Percentiles rank a stretch among this genome's conserved stretches.
Conservation (phyloP, 2,888 invertebrate species). For the Microctonus aethiopoides region DNA sequence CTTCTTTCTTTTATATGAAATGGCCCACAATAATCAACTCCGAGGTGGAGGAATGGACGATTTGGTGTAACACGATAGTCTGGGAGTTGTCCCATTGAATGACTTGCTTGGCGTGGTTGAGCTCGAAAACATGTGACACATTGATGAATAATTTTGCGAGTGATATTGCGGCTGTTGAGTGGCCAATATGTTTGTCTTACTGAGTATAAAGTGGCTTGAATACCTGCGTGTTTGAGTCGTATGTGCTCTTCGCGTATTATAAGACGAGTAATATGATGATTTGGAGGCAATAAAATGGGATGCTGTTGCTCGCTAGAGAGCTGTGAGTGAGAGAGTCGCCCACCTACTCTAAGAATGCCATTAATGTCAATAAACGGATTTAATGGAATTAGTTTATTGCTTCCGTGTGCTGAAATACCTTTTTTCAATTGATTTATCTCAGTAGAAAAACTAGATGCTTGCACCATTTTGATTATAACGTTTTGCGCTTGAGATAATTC, state of each 20-base stretch:
- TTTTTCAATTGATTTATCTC: too few species aligned
- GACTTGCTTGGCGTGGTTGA: constrained; percentile 4
- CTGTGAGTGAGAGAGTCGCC: constrained; percentile 44
- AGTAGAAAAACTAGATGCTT: too few species aligned
- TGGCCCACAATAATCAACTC: constrained; percentile 48
- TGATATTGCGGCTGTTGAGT: constrained; percentile 37
- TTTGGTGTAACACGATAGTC: not conserved
- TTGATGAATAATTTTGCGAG: constrained; percentile 34
- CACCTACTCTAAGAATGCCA: constrained; percentile 48
- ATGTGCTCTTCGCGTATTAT: constrained; percentile 44
- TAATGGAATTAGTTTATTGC: too few species aligned
- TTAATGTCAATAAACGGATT: constrained; percentile 42
- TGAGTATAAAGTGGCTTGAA: constrained; percentile 42
- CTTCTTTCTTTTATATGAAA: constrained; percentile 38
- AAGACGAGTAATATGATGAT: constrained; percentile 46
- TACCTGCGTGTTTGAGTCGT: constrained; percentile 44
- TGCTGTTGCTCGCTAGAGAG: constrained; percentile 40
- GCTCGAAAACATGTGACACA: constrained; percentile 30
- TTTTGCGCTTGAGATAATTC: not conserved
- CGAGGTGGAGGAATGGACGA: constrained; percentile 26
- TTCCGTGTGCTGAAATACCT: too few species aligned
- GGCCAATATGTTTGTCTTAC: constrained; percentile 46
- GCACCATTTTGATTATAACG: too few species aligned
- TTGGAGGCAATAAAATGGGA: constrained; percentile 47
- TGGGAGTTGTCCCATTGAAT: constrained; percentile 41